Percentiles rank a stretch among this genome's conserved stretches.
These are phyloP conservation scores for Falco berigora DNA, from an alignment of 2,797 vertebrate genomes.

Conservation along the genomic window DNA sequence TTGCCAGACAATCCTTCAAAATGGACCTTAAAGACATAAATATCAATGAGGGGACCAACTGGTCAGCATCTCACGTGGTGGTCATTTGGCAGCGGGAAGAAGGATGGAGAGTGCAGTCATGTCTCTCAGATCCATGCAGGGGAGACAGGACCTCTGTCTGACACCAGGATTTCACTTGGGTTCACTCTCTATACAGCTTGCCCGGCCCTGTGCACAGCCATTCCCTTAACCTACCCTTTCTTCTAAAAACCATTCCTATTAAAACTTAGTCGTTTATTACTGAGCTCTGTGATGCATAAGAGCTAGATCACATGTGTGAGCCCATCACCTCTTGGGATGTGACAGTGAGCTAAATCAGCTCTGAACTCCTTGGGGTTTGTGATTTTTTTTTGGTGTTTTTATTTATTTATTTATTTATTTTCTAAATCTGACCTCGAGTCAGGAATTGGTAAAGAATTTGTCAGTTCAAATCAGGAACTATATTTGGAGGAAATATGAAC, in stretches of 20 bases:
- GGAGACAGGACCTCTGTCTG: not conserved
- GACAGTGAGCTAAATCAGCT: not conserved
- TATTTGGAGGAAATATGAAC: not conserved
- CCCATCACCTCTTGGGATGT: not conserved
- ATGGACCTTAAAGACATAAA: constrained; percentile 78
- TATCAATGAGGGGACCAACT: not conserved
- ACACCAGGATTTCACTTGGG: not conserved
- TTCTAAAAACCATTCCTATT: not conserved
- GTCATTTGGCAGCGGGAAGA: not conserved
- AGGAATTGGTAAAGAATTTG: not conserved
- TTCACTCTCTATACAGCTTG: not conserved
- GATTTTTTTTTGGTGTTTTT: rapidly evolving
- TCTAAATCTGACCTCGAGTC: not conserved
- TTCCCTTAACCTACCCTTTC: not conserved
- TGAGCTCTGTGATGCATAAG: not conserved
- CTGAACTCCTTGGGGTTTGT: not conserved
- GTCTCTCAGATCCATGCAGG: not conserved
- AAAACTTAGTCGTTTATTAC: not conserved
- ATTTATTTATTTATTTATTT: not conserved
- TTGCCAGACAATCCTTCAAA: constrained; percentile 96
- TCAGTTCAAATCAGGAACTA: not conserved
- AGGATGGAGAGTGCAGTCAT: not conserved
- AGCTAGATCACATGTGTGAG: not conserved
- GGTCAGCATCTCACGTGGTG: not conserved
- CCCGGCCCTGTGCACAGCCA: not conserved